Evolutionary conservation across 2,113 vertebrate genomes (phyloP).

Genomic region (Bos taurus): DNA sequence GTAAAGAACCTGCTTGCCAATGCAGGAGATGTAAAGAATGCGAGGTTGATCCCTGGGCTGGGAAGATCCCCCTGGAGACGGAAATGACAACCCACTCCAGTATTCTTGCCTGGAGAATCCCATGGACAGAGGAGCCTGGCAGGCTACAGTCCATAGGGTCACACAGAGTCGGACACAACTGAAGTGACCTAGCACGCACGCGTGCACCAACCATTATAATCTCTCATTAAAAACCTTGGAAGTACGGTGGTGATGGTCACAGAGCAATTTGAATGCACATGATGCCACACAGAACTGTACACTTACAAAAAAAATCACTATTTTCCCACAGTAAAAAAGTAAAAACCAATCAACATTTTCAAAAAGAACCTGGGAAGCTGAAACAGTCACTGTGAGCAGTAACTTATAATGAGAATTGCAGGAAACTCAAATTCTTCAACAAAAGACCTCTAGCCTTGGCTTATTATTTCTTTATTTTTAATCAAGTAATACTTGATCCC

Average conservation of each 20-base stretch:
- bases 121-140: neutral
- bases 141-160: neutral
- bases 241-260: neutral
- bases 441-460: neutral
- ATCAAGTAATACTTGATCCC: conserved; percentile 11
- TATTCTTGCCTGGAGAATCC: neutral
- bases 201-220: neutral
- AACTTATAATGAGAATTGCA: neutral
- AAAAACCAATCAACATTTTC: neutral
- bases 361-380: neutral
- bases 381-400: neutral
- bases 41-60: neutral
- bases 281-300: neutral
- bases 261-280: neutral
- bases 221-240: neutral
- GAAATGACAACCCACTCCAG: neutral
- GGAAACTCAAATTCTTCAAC: neutral
- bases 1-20: neutral
- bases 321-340: neutral
- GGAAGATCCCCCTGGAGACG: neutral
- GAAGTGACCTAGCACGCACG: rapidly evolving
- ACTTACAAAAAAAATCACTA: neutral
- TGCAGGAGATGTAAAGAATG: neutral
- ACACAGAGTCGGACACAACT: rapidly evolving
- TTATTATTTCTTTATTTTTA: conserved; percentile 41